A percentile compares a stretch with the other conserved stretches of the same genome.
phyloP scores from a whole-genome alignment of 2,888 invertebrate species.

The Lochmaea capreae region DNA sequence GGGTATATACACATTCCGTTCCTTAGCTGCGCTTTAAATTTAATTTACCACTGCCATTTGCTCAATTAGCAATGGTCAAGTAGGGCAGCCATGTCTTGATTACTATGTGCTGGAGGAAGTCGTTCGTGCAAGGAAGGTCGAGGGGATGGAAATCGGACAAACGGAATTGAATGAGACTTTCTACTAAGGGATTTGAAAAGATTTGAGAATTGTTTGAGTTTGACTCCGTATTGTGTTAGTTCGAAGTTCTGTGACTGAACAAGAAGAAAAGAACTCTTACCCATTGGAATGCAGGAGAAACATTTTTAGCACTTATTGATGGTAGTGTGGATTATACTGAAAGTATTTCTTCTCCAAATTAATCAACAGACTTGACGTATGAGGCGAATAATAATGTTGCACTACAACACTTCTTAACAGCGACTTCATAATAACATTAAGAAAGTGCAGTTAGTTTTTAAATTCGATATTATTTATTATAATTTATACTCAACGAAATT shows the following conservation, averaged over 20 bases:
- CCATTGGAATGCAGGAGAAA: background rate
- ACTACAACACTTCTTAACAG: too few relatives aligned
- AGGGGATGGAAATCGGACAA: constrained; percentile 17
- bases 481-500: too few relatives aligned
- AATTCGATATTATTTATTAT: too few relatives aligned
- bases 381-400: too few relatives aligned
- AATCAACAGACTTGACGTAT: too few relatives aligned
- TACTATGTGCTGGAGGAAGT: constrained; percentile 34
- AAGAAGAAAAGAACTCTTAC: constrained; percentile 22
- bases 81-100: constrained; percentile 38
- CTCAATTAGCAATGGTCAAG: constrained; percentile 42
- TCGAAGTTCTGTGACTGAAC: constrained; percentile 25
- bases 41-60: constrained; percentile 39
- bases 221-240: constrained; percentile 22
- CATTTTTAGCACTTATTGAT: background rate
- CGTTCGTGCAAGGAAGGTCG: constrained; percentile 22
- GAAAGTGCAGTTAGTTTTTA: too few relatives aligned
- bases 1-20: constrained; percentile 27
- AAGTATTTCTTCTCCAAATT: too few relatives aligned
- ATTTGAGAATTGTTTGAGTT: constrained; percentile 28
- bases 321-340: background rate
- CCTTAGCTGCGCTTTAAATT: constrained; percentile 37
- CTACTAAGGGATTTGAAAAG: constrained; percentile 9
- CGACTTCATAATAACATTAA: too few relatives aligned
- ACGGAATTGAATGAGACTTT: constrained; percentile 26